phyloP scores from a whole-genome alignment of 2,113 vertebrate species.

The Amazona guildingii region DNA sequence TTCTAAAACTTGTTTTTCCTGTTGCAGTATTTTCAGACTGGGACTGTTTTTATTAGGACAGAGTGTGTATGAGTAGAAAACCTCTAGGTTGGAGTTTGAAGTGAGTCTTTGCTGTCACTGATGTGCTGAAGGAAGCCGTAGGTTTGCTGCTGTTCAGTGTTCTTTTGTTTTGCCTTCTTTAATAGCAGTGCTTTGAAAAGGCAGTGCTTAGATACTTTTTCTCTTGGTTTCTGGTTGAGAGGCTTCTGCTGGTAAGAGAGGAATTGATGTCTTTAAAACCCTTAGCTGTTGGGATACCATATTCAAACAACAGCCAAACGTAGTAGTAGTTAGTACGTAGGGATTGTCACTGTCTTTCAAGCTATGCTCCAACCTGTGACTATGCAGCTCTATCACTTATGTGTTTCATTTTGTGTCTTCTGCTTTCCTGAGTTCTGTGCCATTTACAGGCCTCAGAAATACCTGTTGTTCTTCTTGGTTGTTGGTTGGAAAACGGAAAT shows the following conservation, averaged over 20 bases:
- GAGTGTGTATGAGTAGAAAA: not conserved
- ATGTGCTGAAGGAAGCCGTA: not conserved
- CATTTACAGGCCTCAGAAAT: not conserved
- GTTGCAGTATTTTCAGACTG: not conserved
- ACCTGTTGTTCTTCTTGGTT: not conserved
- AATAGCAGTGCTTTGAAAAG: not conserved
- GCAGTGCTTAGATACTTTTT: not conserved
- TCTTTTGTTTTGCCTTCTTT: no score
- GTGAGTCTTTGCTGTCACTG: not conserved
- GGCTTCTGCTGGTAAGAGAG: not conserved
- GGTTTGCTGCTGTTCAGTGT: not conserved
- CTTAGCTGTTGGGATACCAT: not conserved
- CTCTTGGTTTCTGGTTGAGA: not conserved
- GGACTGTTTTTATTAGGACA: not conserved
- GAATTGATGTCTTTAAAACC: not conserved
- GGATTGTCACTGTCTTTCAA: not conserved
- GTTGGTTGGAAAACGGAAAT: not conserved
- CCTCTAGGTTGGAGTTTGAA: not conserved
- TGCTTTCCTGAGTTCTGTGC: not conserved
- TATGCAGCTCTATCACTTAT: not conserved
- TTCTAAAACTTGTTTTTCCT: not conserved
- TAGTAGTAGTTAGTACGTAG: not conserved
- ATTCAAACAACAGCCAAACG: not conserved
- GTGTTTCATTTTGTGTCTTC: not conserved
- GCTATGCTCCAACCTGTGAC: fast-evolving